phyloP scores from a whole-genome alignment of 2,888 invertebrate species.

The Oasisia sp. region DNA sequence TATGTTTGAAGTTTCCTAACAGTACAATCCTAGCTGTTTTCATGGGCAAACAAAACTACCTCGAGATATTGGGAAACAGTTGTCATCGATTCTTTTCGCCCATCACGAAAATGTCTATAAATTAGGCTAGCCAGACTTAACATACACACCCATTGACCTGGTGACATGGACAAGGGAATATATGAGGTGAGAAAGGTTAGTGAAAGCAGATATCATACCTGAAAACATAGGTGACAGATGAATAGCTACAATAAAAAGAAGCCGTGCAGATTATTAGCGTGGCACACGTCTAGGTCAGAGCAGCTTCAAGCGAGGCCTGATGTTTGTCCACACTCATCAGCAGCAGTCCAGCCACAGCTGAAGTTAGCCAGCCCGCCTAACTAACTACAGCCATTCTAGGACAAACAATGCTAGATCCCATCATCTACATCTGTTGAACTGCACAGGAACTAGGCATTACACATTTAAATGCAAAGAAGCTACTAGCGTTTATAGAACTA shows the following conservation, averaged over 20 bases:
- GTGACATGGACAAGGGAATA: background rate
- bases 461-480: background rate
- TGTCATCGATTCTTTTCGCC: too few relatives aligned
- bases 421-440: background rate
- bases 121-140: background rate
- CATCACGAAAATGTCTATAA: background rate
- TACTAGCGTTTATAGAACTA: background rate
- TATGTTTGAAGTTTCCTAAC: background rate
- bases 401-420: background rate
- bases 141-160: background rate
- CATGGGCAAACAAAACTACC: background rate
- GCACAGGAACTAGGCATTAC: background rate
- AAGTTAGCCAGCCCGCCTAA: too few relatives aligned
- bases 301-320: background rate
- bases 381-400: background rate
- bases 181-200: background rate
- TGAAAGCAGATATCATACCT: slow-evolving; percentile 42
- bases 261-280: background rate
- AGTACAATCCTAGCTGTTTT: background rate
- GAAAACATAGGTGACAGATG: slow-evolving; percentile 51
- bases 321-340: background rate
- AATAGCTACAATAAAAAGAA: slow-evolving; percentile 13
- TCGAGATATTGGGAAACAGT: too few relatives aligned
- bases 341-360: too few relatives aligned
- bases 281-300: background rate